Base-by-base conservation (phyloP, 2,113 vertebrate genomes). In the Leptodactylus fuscus region DNA sequence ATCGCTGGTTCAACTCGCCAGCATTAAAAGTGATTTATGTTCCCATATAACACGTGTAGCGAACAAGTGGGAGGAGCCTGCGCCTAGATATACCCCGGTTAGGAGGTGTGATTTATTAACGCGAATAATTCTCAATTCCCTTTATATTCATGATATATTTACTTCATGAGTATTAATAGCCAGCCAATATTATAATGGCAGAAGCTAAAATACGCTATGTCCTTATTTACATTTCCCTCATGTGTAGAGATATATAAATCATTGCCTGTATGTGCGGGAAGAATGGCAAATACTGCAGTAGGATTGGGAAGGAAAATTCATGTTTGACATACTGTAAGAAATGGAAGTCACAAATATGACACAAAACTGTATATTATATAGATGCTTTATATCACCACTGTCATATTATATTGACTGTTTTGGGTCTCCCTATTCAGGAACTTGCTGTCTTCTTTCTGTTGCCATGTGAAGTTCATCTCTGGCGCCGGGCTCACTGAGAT, bases 21-120 rank as follows among this genome's bases (percentile, higher is more conserved):
- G 12, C 55, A 60, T 62, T 60, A 80, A 79, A 80, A 62, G 77
- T 80, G 77, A 80, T 60, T 80, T 44, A 62, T 18, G 22, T 1
- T 9, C 12, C 51, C n/a, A 41, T 38, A 36, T 41, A 58, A 38
- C 34, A 41, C 0, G n/a, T 24, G 29, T 27, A 41, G 20, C 36
- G 20, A 60, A 36, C 13, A 5, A 32, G 20, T 78, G n/a, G 77
- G 77, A 27, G 20, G 53, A 38, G 34, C 12, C 53, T 24, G 34
- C 5, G 34, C 12, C 11, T 2, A 79, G 34, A 55, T 55, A 10
- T 36, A 49, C 0, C 22, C 20, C 1, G 32, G 76, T 12, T 48
- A 32, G 24, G 11, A n/a, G 2, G 41, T 22, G 15, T 41, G 51
- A 41, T 79, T 34, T 79, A 58, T 58, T 22, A 16, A 6, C 12